A percentile compares a stretch with the other conserved stretches of the same genome.
Evolutionary conservation across 2,113 vertebrate species (phyloP).

Genomic region (Aspiorhynchus laticeps): DNA sequence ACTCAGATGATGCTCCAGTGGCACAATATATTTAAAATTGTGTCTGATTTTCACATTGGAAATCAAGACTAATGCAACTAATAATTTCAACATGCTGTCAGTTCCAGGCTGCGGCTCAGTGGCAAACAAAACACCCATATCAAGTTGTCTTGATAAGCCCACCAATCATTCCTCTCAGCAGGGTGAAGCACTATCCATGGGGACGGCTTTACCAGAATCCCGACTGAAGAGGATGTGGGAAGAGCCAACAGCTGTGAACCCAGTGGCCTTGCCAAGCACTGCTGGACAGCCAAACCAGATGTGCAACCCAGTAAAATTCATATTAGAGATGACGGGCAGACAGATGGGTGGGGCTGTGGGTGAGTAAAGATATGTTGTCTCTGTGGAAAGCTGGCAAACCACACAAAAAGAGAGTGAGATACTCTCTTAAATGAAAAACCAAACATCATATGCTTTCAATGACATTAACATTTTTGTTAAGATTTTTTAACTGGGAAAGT

Average conservation of each 20-base stretch:
- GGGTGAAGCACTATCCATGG: constrained; percentile 19
- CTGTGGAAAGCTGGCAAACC: background rate
- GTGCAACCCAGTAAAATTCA: constrained; percentile 43
- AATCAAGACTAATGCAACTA: background rate
- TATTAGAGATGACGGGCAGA: constrained; percentile 6
- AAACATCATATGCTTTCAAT: background rate
- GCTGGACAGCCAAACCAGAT: constrained; percentile 38
- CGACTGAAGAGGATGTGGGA: constrained; percentile 39
- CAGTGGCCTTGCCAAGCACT: constrained; percentile 9
- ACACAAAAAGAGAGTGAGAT: too few species aligned
- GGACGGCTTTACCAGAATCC: constrained; percentile 34
- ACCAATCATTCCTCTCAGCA: constrained; percentile 13
- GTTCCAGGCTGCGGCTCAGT: background rate
- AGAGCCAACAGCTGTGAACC: constrained; percentile 32
- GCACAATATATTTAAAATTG: background rate
- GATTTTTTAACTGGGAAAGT: background rate
- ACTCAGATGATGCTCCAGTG: background rate
- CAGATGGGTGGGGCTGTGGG: constrained; percentile 13
- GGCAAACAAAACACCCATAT: constrained; percentile 25
- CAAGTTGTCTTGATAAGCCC: constrained; percentile 15
- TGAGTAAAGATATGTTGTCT: background rate
- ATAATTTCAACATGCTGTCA: background rate
- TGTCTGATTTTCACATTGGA: constrained; percentile 1
- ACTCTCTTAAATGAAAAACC: background rate
- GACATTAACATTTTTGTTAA: background rate